Base-by-base conservation (phyloP, 2,888 invertebrate species). In the Seira ritae region DNA sequence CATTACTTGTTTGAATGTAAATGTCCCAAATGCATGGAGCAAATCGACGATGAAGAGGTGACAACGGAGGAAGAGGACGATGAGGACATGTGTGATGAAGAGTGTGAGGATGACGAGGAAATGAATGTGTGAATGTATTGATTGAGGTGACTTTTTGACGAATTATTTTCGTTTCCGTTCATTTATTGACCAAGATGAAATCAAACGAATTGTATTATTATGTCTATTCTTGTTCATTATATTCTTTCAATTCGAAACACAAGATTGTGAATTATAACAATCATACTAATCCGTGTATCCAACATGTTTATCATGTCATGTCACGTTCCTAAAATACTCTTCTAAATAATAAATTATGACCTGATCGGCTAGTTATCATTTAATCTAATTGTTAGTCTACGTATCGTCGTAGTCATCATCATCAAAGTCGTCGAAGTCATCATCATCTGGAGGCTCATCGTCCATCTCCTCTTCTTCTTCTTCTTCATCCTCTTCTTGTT, bases 1-100 rank as follows among this genome's bases (percentile, higher is more conserved):
- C 94, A 96, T 91, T 97, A 97, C 90, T 91, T 97, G 37, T 97
- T 97, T 89, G 91, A 93, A 8, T 98, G 98, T 90, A 92, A 93
- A 87, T 98, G 98, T 91, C 92, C 93, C 6, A 96, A 95, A 89
- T 98, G 98, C 91, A 90, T 92, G 75, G 90, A 92, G 0, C 94
- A 98, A 90, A 92, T 93, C 0, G 92, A 93, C 8, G 95, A 97
- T 89, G 94, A 95, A 0, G 96, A 97, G 90, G 93, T 94, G 85
- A 97, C 97, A 10, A 93, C 93, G 75, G 96, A 96, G 87, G 96
- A 96, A 87, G 90, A 90, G 23, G 90, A 90, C n/a, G 91, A 90
- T 2, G 90, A 90, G 15, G 95, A 94, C 20, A 92, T 91, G n/a
- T 93, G 93, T 90, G 92, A 92, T 20, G 91, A 91, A 73, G 92